Conservation (phyloP, 2,797 vertebrate genomes). For the Enteromius afrohamiltoni region DNA sequence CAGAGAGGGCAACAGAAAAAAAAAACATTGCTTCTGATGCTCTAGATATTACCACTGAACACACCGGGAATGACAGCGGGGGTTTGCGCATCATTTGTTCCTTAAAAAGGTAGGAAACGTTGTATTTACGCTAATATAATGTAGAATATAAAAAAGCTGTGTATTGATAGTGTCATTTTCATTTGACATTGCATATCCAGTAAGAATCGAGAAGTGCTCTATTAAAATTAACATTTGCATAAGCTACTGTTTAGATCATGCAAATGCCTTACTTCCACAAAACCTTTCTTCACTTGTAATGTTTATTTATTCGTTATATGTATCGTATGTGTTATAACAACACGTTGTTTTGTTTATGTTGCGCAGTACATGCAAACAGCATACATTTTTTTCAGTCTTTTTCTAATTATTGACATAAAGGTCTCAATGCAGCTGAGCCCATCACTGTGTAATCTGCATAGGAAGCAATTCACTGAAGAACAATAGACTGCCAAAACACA, state of each 20-base stretch:
- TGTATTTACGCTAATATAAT: background rate
- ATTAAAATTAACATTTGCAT: background rate
- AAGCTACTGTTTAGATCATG: background rate
- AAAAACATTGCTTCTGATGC: constrained; percentile 10
- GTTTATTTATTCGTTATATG: background rate
- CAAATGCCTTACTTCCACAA: background rate
- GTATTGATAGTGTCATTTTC: background rate
- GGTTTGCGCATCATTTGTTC: constrained; percentile 46
- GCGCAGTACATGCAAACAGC: background rate
- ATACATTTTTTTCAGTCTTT: background rate
- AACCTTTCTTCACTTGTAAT: background rate
- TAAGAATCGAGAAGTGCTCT: background rate
- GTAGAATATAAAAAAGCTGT: background rate
- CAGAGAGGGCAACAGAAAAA: background rate
- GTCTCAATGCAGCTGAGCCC: constrained; percentile 37
- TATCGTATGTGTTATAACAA: background rate
- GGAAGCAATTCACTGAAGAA: constrained; percentile 37
- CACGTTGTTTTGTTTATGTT: constrained; percentile 14
- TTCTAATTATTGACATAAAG: background rate
- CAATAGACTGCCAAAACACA: constrained; percentile 39
- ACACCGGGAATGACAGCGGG: constrained; percentile 61
- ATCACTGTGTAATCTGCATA: constrained; percentile 37
- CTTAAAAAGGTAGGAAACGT: constrained; percentile 62
- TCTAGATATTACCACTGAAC: constrained; percentile 17
- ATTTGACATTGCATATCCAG: background rate